A percentile compares a stretch with the other conserved stretches of the same genome.
Conservation (phyloP, 2,888 invertebrate genomes). For the Muscina levida region DNA sequence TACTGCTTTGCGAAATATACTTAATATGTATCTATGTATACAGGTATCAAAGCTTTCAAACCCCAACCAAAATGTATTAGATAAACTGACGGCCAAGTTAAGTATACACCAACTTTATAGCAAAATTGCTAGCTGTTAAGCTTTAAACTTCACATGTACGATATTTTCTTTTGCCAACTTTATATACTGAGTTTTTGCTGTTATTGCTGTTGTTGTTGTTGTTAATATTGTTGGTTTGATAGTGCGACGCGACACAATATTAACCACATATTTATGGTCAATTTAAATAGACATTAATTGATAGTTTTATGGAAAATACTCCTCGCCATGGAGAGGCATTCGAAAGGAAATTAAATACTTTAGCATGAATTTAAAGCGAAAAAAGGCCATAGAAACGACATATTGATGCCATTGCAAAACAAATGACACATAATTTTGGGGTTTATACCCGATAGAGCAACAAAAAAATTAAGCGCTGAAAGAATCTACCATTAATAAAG, state of each 20-base stretch:
- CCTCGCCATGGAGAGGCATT: conserved; percentile 31
- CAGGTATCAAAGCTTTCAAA: conserved; percentile 1
- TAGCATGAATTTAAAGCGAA: conserved; percentile 31
- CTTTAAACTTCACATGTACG: conserved; percentile 13
- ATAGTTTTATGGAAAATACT: conserved; percentile 59
- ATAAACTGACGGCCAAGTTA: conserved; percentile 16
- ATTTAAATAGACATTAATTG: conserved; percentile 68
- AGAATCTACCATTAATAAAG: conserved; percentile 16
- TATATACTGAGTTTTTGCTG: neutral
- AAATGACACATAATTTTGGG: conserved; percentile 45
- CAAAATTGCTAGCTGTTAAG: conserved; percentile 40
- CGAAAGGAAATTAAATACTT: conserved; percentile 44
- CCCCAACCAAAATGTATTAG: neutral
- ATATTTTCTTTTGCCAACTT: neutral
- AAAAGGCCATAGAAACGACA: conserved; percentile 5
- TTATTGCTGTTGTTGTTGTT: neutral
- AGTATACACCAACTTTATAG: neutral
- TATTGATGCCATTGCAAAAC: conserved; percentile 56
- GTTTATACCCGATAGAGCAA: conserved; percentile 32
- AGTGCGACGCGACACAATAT: conserved; percentile 42
- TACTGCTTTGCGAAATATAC: no score
- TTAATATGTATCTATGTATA: no score
- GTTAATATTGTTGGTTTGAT: neutral
- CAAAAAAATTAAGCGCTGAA: neutral
- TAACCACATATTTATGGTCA: conserved; percentile 66